Evolutionary conservation across 2,888 invertebrate genomes (phyloP).

Genomic region (Tryphoninae sp.): DNA sequence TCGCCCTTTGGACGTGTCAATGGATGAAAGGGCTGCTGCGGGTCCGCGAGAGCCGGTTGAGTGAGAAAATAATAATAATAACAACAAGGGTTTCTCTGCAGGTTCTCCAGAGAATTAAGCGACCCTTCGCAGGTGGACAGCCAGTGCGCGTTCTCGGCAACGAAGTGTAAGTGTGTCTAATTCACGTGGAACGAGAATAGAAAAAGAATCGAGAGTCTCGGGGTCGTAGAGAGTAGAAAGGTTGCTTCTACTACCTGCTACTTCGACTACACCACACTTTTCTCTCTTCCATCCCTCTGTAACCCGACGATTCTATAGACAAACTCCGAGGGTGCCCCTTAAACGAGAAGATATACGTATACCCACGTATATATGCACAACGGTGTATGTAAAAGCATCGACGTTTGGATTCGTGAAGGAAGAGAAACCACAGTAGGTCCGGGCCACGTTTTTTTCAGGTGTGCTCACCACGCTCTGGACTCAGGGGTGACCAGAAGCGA

Average conservation of each 20-base stretch:
- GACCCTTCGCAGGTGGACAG: slow-evolving; percentile 60
- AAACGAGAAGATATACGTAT: slow-evolving; percentile 3
- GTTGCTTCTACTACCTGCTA: slow-evolving; percentile 52
- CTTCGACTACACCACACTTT: background rate
- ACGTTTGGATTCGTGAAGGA: slow-evolving; percentile 36
- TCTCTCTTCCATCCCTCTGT: slow-evolving; percentile 43
- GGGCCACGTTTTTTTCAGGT: slow-evolving; percentile 49
- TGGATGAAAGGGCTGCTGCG: slow-evolving; percentile 40
- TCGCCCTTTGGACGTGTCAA: slow-evolving; percentile 25
- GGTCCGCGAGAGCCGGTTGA: background rate
- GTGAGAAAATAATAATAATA: slow-evolving; percentile 27
- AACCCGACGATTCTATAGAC: slow-evolving; percentile 52
- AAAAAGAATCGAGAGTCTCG: slow-evolving; percentile 37
- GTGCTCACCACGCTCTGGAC: slow-evolving; percentile 18
- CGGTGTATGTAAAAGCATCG: slow-evolving; percentile 7
- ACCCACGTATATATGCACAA: background rate
- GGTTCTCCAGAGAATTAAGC: slow-evolving; percentile 44
- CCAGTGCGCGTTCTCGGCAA: slow-evolving; percentile 33
- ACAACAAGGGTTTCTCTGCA: slow-evolving; percentile 38
- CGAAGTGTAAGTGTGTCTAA: slow-evolving; percentile 38
- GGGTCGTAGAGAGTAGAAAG: slow-evolving; percentile 30
- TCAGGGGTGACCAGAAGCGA: slow-evolving; percentile 57
- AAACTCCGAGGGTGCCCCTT: slow-evolving; percentile 42
- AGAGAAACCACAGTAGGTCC: slow-evolving; percentile 52
- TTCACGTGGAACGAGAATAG: slow-evolving; percentile 40